These are phyloP conservation scores for Eclectus roratus DNA, from an alignment of 2,113 vertebrate species.

Conservation along the genomic window DNA sequence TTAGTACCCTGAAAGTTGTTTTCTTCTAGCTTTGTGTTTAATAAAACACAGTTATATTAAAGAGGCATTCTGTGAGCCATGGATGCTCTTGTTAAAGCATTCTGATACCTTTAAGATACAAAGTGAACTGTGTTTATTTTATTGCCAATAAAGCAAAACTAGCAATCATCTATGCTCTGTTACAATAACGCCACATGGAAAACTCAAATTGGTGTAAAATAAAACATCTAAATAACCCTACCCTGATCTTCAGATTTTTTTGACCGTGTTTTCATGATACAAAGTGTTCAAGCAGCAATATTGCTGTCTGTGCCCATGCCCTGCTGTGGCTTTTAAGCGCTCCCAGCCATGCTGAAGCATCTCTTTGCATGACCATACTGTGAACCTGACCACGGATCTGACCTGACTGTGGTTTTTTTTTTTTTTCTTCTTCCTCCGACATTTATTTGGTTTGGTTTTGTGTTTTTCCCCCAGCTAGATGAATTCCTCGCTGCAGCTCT, in stretches of 20 bases:
- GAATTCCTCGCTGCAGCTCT: background rate
- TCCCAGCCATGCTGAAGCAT: background rate
- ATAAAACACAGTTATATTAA: accelerated
- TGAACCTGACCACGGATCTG: background rate
- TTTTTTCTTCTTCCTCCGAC: too few species aligned
- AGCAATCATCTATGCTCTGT: background rate
- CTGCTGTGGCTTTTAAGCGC: background rate
- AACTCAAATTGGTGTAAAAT: background rate
- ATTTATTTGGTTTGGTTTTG: background rate
- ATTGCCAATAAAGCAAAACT: background rate
- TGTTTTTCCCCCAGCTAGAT: background rate
- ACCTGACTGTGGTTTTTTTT: background rate
- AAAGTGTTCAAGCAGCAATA: background rate
- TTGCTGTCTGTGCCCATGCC: background rate
- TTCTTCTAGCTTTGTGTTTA: background rate
- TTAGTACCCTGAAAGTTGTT: background rate
- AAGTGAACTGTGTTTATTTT: background rate
- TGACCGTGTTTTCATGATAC: background rate
- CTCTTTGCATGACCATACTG: background rate
- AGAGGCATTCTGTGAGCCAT: background rate
- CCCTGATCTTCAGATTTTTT: background rate
- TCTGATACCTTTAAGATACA: background rate
- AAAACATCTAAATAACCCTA: background rate
- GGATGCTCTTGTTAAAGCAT: background rate
- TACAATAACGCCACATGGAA: background rate